A percentile compares a stretch with the other conserved stretches of the same genome.
Evolutionary conservation across 2,888 invertebrate genomes (phyloP).

Genomic region (Dyspetes luteomarginatus): DNA sequence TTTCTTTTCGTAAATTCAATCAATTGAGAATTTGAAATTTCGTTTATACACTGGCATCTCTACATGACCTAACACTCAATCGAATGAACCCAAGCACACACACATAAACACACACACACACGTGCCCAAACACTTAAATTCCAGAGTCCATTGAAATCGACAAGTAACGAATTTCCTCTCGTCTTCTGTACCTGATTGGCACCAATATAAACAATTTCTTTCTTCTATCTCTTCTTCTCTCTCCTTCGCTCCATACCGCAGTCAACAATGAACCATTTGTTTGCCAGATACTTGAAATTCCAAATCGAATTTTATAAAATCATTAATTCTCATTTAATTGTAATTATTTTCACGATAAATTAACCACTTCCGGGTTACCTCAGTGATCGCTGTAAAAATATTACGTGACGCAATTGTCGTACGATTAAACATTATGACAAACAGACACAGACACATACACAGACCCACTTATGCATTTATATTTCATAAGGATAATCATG

Average conservation of each 20-base stretch:
- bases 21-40: too few species aligned
- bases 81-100: background rate
- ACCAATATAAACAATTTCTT: conserved; percentile 56
- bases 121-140: background rate
- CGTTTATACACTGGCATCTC: background rate
- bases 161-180: conserved; percentile 3
- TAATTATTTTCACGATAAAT: conserved; percentile 1
- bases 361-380: background rate
- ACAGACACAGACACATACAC: too few species aligned
- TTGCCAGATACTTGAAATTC: background rate
- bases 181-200: conserved; percentile 33
- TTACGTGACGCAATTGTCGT: background rate
- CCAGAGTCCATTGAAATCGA: conserved; percentile 15
- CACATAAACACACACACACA: background rate
- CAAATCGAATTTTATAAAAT: background rate
- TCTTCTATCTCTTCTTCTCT: background rate
- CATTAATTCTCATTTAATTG: conserved; percentile 5
- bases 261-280: conserved; percentile 8
- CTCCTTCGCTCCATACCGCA: background rate
- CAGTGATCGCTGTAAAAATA: background rate
- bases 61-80: background rate
- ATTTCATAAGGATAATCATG: conserved; percentile 35
- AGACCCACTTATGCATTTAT: too few species aligned
- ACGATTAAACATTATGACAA: conserved; percentile 4
- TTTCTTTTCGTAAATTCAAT: too few species aligned